These are phyloP conservation scores for Eublepharis macularius DNA, from an alignment of 2,113 vertebrate genomes.

Conservation along the genomic window DNA sequence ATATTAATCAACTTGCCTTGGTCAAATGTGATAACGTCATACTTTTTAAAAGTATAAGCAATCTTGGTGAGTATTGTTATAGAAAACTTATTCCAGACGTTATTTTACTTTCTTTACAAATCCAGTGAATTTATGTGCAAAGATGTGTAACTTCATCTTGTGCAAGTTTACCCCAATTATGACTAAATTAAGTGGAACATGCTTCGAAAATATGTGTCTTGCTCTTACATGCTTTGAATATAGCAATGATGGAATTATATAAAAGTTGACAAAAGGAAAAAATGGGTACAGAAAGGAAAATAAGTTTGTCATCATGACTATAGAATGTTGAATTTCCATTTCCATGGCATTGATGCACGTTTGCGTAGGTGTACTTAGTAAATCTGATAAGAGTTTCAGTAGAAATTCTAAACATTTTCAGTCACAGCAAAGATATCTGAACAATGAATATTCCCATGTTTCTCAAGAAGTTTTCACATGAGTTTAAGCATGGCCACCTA, in stretches of 20 bases:
- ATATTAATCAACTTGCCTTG: too few species aligned
- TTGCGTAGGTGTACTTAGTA: slow-evolving; percentile 15
- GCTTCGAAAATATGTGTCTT: too few species aligned
- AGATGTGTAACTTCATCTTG: background rate
- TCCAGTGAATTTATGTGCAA: slow-evolving; percentile 10
- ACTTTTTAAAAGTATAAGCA: background rate
- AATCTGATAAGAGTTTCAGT: background rate
- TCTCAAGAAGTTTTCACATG: background rate
- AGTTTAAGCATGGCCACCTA: background rate
- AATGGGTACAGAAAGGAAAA: background rate
- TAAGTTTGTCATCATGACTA: background rate
- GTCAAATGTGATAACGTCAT: background rate
- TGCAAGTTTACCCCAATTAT: background rate
- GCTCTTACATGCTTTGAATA: background rate
- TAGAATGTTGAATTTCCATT: background rate
- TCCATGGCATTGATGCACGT: background rate
- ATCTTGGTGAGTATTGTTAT: slow-evolving; percentile 19
- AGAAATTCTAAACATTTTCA: slow-evolving; percentile 12
- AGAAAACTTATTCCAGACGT: slow-evolving; percentile 7
- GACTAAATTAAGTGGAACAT: too few species aligned
- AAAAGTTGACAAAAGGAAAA: background rate
- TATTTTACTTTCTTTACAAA: slow-evolving; percentile 13
- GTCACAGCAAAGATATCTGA: background rate
- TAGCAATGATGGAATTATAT: slow-evolving; percentile 27
- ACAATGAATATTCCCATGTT: background rate